These are phyloP conservation scores for Labeo catla DNA, from an alignment of 2,113 vertebrate genomes.

Conservation along the genomic window DNA sequence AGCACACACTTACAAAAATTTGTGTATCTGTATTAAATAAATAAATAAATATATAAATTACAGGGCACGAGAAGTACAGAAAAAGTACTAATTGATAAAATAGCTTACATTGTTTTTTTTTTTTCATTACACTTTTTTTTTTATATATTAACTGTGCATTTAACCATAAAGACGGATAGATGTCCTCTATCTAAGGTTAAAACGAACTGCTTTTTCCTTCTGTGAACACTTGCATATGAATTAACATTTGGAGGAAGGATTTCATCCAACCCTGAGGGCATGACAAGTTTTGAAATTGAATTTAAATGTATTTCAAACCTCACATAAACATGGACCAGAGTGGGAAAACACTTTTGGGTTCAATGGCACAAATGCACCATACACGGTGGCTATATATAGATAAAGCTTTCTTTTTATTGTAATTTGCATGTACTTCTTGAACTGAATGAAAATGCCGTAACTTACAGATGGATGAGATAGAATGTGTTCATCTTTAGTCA, in stretches of 20 bases:
- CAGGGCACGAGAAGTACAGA: neutral
- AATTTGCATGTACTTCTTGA: neutral
- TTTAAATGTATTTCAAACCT: neutral
- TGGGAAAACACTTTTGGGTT: too few relatives aligned
- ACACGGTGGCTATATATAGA: neutral
- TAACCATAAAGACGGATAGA: neutral
- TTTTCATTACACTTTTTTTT: too few relatives aligned
- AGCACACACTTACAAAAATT: neutral
- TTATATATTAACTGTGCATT: neutral
- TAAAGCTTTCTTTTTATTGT: neutral
- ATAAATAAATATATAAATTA: neutral
- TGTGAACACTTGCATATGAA: neutral
- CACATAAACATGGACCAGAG: neutral
- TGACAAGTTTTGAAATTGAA: neutral
- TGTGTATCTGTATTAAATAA: neutral
- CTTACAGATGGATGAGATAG: conserved; percentile 38
- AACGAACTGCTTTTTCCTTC: neutral
- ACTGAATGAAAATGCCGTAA: conserved; percentile 17
- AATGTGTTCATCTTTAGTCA: conserved; percentile 30
- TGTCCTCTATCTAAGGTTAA: neutral
- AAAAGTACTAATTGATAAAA: too few relatives aligned
- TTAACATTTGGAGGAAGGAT: neutral
- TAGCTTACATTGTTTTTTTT: too few relatives aligned
- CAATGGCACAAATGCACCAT: neutral
- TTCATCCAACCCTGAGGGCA: neutral